A percentile compares a stretch with the other conserved stretches of the same genome.
Evolutionary conservation across 2,888 invertebrate genomes (phyloP).

Genomic region (Venusia cambrica): DNA sequence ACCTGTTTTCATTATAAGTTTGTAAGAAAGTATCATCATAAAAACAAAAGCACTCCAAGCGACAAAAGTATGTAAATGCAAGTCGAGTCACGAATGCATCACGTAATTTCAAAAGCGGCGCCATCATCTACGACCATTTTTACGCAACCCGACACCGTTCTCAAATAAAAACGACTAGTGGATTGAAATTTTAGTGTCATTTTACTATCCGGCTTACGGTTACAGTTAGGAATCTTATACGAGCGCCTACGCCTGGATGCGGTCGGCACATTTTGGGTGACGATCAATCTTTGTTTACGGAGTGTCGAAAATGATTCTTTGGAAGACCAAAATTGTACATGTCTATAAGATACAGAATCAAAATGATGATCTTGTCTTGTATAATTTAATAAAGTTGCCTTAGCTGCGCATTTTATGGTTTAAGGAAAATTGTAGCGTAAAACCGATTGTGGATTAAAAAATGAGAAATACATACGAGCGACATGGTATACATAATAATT

Average conservation of each 20-base stretch:
- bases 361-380: no score
- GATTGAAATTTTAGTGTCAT: slow-evolving; percentile 65
- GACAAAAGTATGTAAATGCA: slow-evolving; percentile 32
- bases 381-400: no score
- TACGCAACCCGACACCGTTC: slow-evolving; percentile 46
- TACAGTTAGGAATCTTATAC: slow-evolving; percentile 72
- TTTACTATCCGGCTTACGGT: slow-evolving; percentile 43
- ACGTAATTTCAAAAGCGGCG: slow-evolving; percentile 49
- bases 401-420: no score
- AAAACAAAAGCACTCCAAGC: slow-evolving; percentile 13
- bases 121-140: slow-evolving; percentile 39
- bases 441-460: no score
- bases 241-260: slow-evolving; percentile 47
- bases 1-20: slow-evolving; percentile 3
- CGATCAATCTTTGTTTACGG: slow-evolving; percentile 30
- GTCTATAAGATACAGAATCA: no score
- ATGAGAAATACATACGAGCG: no score
- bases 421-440: no score
- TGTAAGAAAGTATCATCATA: slow-evolving; percentile 2
- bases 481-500: no score
- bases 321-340: no score
- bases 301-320: no score
- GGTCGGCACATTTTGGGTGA: no score
- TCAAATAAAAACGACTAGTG: slow-evolving; percentile 49
- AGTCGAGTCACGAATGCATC: slow-evolving; percentile 33